A percentile compares a stretch with the other conserved stretches of the same genome.
These are phyloP conservation scores for Gari tellinella DNA, from an alignment of 2,888 invertebrate species.

Conservation along the genomic window DNA sequence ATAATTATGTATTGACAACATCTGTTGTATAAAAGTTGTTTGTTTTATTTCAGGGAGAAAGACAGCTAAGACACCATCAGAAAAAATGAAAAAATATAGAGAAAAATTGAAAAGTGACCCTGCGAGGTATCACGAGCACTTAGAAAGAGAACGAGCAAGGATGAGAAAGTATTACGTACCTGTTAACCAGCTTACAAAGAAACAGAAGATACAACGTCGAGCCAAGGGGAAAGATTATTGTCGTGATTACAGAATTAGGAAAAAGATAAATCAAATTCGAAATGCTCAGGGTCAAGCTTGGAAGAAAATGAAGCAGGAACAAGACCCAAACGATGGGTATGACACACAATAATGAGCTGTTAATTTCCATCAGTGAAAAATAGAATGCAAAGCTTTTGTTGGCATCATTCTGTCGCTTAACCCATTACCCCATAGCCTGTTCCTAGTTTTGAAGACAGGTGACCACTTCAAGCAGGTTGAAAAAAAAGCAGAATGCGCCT, in stretches of 20 bases:
- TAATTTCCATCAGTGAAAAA: slow-evolving; percentile 11
- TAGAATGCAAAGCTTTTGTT: slow-evolving; percentile 13
- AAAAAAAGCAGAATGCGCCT: no score
- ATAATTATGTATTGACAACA: no score
- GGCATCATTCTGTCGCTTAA: slow-evolving; percentile 1
- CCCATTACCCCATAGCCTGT: no score
- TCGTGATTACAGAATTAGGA: slow-evolving; percentile 1
- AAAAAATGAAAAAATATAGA: slow-evolving; percentile 17
- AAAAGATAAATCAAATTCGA: not conserved
- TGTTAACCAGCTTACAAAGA: not conserved
- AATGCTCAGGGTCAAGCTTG: no score
- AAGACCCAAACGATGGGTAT: slow-evolving; percentile 11
- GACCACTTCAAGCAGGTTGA: no score
- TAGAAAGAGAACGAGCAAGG: slow-evolving; percentile 6
- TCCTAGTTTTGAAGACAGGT: no score
- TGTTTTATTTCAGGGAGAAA: no score
- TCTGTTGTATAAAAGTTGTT: no score
- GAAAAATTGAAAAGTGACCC: slow-evolving; percentile 7
- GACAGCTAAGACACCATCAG: slow-evolving; percentile 1
- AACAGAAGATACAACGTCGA: not conserved
- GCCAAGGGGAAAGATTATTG: slow-evolving; percentile 1
- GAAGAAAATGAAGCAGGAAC: not conserved
- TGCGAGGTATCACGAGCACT: slow-evolving; percentile 4
- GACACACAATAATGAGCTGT: slow-evolving; percentile 5
- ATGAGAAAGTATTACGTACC: slow-evolving; percentile 14